These are phyloP conservation scores for Cynopterus brachyotis DNA, from an alignment of 2,113 vertebrate species.

Conservation along the genomic window DNA sequence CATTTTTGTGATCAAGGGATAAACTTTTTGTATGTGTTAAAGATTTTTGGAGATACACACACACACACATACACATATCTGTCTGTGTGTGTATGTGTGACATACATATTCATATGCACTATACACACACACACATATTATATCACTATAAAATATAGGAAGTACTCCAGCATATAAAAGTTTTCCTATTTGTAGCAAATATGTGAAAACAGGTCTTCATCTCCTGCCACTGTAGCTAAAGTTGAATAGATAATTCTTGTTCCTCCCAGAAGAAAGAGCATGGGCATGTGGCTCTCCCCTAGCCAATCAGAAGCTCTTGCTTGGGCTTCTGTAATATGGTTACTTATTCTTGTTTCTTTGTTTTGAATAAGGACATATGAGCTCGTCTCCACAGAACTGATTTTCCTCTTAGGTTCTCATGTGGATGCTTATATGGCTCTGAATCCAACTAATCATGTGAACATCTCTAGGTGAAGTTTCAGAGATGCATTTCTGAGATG, in stretches of 20 bases:
- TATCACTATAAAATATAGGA: not conserved
- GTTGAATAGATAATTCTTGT: not conserved
- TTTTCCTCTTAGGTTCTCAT: not conserved
- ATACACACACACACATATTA: not conserved
- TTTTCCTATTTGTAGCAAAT: not conserved
- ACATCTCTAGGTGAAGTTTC: conserved; percentile 1
- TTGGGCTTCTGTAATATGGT: not conserved
- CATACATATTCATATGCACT: no score
- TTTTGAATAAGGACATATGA: not conserved
- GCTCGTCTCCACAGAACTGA: not conserved
- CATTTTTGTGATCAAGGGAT: not conserved
- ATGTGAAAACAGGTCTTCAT: not conserved
- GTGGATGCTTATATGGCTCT: not conserved
- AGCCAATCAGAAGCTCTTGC: not conserved
- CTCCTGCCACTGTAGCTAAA: not conserved
- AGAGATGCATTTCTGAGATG: not conserved
- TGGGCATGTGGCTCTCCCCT: not conserved
- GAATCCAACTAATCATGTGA: not conserved
- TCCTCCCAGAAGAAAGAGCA: not conserved
- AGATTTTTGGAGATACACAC: not conserved
- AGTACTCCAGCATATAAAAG: not conserved
- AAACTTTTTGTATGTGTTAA: not conserved
- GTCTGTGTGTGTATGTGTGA: no score
- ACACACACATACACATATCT: no score
- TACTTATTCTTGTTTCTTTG: not conserved